Evolutionary conservation across 1,140 invertebrate genomes (phyloP).

Genomic region (Matsumurasca onukii): DNA sequence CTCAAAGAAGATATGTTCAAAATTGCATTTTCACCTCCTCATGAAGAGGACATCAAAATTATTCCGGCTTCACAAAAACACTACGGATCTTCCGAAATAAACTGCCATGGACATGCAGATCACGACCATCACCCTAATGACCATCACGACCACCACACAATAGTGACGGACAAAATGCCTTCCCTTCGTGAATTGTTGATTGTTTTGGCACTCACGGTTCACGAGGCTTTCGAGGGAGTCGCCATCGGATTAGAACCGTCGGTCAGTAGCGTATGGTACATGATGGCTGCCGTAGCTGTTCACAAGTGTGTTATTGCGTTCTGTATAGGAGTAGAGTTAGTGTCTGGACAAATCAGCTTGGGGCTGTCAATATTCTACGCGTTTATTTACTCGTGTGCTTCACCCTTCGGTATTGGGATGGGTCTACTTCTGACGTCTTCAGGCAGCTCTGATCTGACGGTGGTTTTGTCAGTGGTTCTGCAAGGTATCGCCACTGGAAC

Average conservation of each 20-base stretch:
- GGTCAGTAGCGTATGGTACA: slow-evolving; percentile 52
- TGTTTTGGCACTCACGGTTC: slow-evolving; percentile 62
- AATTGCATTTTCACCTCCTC: slow-evolving; percentile 5
- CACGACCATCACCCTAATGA: slow-evolving; percentile 29
- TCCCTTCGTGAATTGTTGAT: slow-evolving; percentile 52
- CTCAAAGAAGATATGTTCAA: slow-evolving; percentile 5
- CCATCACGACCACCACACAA: slow-evolving; percentile 24
- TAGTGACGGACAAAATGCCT: slow-evolving; percentile 13
- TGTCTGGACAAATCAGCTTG: slow-evolving; percentile 46
- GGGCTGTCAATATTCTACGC: slow-evolving; percentile 50
- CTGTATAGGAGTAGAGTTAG: slow-evolving; percentile 54
- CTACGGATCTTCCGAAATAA: not conserved
- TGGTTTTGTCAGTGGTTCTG: slow-evolving; percentile 41
- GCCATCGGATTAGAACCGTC: slow-evolving; percentile 59
- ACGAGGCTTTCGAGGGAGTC: slow-evolving; percentile 66
- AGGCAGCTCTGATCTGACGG: slow-evolving; percentile 14
- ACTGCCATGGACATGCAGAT: not conserved
- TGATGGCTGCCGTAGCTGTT: slow-evolving; percentile 68
- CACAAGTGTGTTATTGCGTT: slow-evolving; percentile 63
- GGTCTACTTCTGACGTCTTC: slow-evolving; percentile 60
- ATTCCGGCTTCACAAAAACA: not conserved
- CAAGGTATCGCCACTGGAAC: slow-evolving; percentile 53
- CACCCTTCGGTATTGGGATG: slow-evolving; percentile 58
- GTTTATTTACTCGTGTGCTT: slow-evolving; percentile 54
- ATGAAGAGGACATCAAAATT: slow-evolving; percentile 13